phyloP scores from a whole-genome alignment of 2,113 vertebrate species.

The Ctenodactylus gundi region DNA sequence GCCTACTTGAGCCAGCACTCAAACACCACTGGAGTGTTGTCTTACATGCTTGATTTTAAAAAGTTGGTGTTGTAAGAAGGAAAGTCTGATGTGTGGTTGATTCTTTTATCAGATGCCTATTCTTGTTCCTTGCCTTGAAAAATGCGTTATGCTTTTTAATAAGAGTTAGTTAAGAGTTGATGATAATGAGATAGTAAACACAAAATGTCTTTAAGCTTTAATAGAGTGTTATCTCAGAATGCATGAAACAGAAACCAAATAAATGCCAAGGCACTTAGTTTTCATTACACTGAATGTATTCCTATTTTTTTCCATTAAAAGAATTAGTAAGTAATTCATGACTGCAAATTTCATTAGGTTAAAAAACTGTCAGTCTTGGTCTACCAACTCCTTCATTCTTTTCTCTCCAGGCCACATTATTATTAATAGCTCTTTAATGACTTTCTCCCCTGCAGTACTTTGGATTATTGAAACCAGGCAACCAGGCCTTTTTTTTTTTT shows the following conservation, averaged over 20 bases:
- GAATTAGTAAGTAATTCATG: not conserved
- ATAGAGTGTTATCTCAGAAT: not conserved
- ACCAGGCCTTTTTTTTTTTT: not conserved
- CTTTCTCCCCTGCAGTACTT: not conserved
- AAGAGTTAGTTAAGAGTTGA: not conserved
- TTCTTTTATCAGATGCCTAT: not conserved
- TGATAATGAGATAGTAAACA: not conserved
- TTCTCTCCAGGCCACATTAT: not conserved
- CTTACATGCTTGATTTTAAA: not conserved
- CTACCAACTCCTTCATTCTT: not conserved
- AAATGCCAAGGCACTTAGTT: not conserved
- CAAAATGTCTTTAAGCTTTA: not conserved
- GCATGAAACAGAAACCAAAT: not conserved
- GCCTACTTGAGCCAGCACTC: not conserved
- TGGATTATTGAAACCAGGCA: not conserved
- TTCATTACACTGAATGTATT: not conserved
- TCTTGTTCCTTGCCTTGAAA: not conserved
- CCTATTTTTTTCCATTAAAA: not conserved
- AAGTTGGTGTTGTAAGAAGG: not conserved
- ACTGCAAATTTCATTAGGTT: not conserved
- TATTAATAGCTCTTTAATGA: not conserved
- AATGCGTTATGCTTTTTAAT: not conserved
- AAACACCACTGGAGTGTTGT: not conserved
- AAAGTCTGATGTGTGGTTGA: not conserved
- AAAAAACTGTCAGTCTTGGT: not conserved